These are phyloP conservation scores for Mantis religiosa DNA, from an alignment of 2,888 invertebrate genomes.

Conservation along the genomic window DNA sequence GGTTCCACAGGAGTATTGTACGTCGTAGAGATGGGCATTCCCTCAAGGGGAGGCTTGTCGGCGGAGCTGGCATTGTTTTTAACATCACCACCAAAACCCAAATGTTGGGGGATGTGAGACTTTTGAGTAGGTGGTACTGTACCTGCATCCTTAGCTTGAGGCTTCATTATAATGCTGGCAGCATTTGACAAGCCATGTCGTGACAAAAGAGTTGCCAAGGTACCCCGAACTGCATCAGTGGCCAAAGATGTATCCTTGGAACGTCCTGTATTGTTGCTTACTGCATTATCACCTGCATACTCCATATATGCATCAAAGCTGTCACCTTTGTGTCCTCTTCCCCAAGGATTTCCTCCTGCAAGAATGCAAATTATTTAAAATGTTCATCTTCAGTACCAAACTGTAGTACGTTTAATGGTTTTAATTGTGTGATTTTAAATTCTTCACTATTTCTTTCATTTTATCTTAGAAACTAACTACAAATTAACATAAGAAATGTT, in stretches of 20 bases:
- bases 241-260: conserved; percentile 40
- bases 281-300: conserved; percentile 47
- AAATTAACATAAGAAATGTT: too few species aligned
- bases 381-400: too few species aligned
- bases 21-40: conserved; percentile 16
- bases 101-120: background rate
- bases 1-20: background rate
- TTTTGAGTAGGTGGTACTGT: conserved; percentile 12
- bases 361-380: background rate
- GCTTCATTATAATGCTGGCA: conserved; percentile 25
- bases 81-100: conserved; percentile 13
- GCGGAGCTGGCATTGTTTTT: background rate
- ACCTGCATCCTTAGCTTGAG: conserved; percentile 13
- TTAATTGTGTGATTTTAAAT: too few species aligned
- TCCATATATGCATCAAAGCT: conserved; percentile 46
- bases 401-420: too few species aligned
- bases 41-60: conserved; percentile 3
- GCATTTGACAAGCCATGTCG: conserved; percentile 44
- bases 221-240: conserved; percentile 48
- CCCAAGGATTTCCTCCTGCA: conserved; percentile 22
- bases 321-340: conserved; percentile 14
- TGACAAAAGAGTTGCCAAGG: conserved; percentile 49
- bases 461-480: too few species aligned
- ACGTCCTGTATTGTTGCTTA: conserved; percentile 38
- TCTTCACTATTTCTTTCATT: too few species aligned